These are phyloP conservation scores for Trachelus stipa DNA, from an alignment of 2,888 invertebrate species.

Conservation along the genomic window DNA sequence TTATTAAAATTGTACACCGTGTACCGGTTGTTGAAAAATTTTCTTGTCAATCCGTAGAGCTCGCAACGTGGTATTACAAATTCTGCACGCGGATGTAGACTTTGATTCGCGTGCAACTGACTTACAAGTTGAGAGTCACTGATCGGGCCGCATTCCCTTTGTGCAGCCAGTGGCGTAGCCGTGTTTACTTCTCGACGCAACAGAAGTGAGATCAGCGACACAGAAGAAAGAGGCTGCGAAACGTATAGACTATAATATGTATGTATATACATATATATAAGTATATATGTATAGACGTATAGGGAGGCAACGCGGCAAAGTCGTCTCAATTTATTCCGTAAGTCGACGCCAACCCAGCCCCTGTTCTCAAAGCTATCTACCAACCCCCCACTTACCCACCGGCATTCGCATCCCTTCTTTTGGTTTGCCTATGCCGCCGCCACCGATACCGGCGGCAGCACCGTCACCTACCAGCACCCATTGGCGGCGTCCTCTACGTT, in stretches of 20 bases:
- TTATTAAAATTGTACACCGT: background rate
- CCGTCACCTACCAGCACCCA: slow-evolving; percentile 21
- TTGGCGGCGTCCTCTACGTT: slow-evolving; percentile 18
- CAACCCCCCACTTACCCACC: slow-evolving; percentile 11
- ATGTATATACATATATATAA: background rate
- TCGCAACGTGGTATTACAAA: background rate
- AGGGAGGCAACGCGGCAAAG: slow-evolving; percentile 27
- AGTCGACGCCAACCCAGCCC: slow-evolving; percentile 36
- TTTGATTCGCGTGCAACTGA: background rate
- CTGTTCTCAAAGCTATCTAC: slow-evolving; percentile 10
- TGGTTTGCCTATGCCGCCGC: background rate
- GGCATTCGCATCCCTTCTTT: slow-evolving; percentile 12
- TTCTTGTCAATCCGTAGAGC: background rate
- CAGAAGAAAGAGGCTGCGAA: slow-evolving; percentile 37
- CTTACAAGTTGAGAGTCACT: slow-evolving; percentile 44
- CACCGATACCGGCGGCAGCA: slow-evolving; percentile 3
- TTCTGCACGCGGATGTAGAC: slow-evolving; percentile 32
- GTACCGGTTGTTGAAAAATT: background rate
- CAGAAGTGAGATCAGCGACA: slow-evolving; percentile 41
- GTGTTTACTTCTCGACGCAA: slow-evolving; percentile 43
- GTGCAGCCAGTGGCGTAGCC: slow-evolving; percentile 54
- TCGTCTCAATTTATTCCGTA: slow-evolving; percentile 47
- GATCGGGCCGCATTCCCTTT: slow-evolving; percentile 51
- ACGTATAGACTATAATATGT: slow-evolving; percentile 6
- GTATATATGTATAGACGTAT: slow-evolving; percentile 17